Base-by-base conservation (phyloP, 2,888 invertebrate genomes). In the Miltochrista miniata region DNA sequence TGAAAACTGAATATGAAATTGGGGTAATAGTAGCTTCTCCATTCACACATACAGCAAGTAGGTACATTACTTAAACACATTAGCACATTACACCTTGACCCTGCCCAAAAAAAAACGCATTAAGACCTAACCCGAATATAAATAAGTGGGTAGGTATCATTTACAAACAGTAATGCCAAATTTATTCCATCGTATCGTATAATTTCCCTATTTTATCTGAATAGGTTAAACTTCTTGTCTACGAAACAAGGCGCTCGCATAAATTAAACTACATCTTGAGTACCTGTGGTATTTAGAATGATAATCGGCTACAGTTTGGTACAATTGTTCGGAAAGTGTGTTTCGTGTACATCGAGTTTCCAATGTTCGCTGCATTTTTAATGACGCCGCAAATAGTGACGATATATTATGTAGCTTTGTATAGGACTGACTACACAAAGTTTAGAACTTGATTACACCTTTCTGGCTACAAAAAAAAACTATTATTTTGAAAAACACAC, bases 211-310 rank as follows among this genome's bases (percentile, higher is more conserved):
- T 67, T 55, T 47, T 9, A 24, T 29, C 54, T 48, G 52, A 51
- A 67, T 64, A 55, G 55, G 53, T 53, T 47, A 60, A 63, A 64
- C 49, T 57, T 33, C 44, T 50, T 54, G 55, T 52, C 60, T 63
- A 55, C 44, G 48, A 56, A 57, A 57, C 64, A 57, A 59, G 56
- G 53, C 50, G 38, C 53, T 54, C 24, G 68, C 53, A 64, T 64
- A 67, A 64, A 64, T 64, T 64, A 67, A 57, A 56, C 44, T 45
- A 39, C 1, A 42, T 49, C 35, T 29, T 63, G 64, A 67, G 64
- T 67, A 64, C 51, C 59, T 41, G 50, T 53, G 49, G 48, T 45
- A 52, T 64, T 64, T 57, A 60, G 55, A 67, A 64, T 64, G 55
- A 38, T 57, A 67, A 64, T 64, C 29, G 46, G 45, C 49, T 51